Evolutionary conservation across 2,113 vertebrate genomes (phyloP).

Genomic region (Gymnocephalus cernua): DNA sequence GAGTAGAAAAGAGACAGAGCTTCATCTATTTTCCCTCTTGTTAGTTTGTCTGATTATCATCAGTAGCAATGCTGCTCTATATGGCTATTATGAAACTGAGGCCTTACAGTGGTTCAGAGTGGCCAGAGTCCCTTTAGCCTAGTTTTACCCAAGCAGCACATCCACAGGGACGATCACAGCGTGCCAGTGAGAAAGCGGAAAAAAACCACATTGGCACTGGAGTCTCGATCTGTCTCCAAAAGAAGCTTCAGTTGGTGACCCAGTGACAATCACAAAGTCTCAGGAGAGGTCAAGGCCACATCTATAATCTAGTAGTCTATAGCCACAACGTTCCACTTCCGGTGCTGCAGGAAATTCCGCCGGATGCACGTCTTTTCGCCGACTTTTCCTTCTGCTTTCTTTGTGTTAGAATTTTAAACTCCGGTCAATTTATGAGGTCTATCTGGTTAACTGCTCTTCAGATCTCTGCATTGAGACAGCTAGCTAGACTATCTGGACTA

Average conservation of each 20-base stretch:
- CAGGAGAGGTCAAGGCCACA: not conserved
- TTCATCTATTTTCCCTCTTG: not conserved
- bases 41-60: slow-evolving; percentile 8
- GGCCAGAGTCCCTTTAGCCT: not conserved
- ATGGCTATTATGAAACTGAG: not conserved
- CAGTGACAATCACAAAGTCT: not conserved
- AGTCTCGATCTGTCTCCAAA: not conserved
- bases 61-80: not conserved
- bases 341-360: no score
- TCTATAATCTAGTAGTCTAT: not conserved
- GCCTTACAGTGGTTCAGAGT: not conserved
- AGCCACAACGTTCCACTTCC: no score
- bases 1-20: not conserved
- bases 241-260: not conserved
- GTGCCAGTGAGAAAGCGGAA: not conserved
- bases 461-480: no score
- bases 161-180: not conserved
- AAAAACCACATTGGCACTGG: not conserved
- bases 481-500: no score
- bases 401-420: no score
- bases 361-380: no score
- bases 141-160: slow-evolving; percentile 11
- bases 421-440: no score
- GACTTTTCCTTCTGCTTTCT: no score
- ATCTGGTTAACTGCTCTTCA: no score